Base-by-base conservation (phyloP, 2,113 vertebrate genomes). In the Macquaria australasica region DNA sequence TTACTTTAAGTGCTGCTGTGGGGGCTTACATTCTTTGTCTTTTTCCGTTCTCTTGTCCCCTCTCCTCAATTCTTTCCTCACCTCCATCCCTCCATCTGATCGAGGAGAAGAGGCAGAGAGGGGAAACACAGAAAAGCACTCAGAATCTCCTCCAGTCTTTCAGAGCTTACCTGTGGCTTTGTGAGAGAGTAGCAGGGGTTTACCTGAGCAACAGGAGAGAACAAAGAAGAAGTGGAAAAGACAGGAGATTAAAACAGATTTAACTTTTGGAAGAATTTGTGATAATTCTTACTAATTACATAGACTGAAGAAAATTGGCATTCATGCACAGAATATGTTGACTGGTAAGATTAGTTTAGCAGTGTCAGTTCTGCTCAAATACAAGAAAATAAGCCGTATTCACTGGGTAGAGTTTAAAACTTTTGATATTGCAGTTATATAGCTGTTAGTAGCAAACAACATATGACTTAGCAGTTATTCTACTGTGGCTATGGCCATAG, bases 1-100 rank as follows among this genome's bases (percentile, higher is more conserved):
- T 93, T 94, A 94, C 96, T 94, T 89, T 97, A 97, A 98, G 96
- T 95, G 95, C 95, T 92, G 96, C 96, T 95, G 92, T 97, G 96
- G 96, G 96, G 96, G 92, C 79, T 95, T 89, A 92, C 62, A 74
- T 95, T 96, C 92, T 95, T 88, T 84, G 90, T 94, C 94, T 80
- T 89, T 81, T 73, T 48, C 51, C 71, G 34, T 34, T 87, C 74
- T 74, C 64, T 92, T 86, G 59, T 85, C 81, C 79, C 72, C 75
- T 63, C 56, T 82, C 34, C 81, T 63, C 71, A 28, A 34, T 73
- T 84, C 51, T 78, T 76, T 83, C 59, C 67, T 77, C 79, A 83
- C 84, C 73, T 82, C 73, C 11, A 72, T 89, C 88, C 89, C 62
- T 91, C 50, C 77, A 23, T 82, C 84, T 58, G 60, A 83, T 79